Percentiles rank a stretch among this genome's conserved stretches.
These are phyloP conservation scores for Nesidiocoris tenuis DNA, from an alignment of 2,888 invertebrate species.

Conservation along the genomic window DNA sequence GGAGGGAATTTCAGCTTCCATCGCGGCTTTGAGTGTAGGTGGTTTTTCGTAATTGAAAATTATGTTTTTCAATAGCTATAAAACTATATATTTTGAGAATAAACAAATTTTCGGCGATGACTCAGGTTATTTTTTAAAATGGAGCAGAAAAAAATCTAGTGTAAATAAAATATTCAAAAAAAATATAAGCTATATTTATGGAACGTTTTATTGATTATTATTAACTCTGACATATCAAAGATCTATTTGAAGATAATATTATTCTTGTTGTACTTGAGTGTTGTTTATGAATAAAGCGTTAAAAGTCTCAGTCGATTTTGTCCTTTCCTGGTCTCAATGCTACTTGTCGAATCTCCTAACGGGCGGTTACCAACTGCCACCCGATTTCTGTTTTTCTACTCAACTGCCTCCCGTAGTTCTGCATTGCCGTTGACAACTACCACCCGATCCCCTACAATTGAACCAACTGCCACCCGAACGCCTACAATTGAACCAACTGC, in stretches of 20 bases:
- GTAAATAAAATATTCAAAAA: slow-evolving; percentile 28
- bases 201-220: background rate
- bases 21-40: background rate
- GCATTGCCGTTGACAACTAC: too few species aligned
- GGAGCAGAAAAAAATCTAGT: slow-evolving; percentile 15
- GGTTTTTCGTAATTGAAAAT: slow-evolving; percentile 7
- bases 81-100: background rate
- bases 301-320: background rate
- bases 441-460: too few species aligned
- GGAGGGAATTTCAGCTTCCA: background rate
- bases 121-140: slow-evolving; percentile 39
- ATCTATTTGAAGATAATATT: slow-evolving; percentile 36
- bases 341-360: too few species aligned
- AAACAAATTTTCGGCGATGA: slow-evolving; percentile 22
- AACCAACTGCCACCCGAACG: too few species aligned
- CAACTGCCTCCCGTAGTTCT: too few species aligned
- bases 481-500: too few species aligned
- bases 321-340: too few species aligned
- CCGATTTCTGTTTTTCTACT: too few species aligned
- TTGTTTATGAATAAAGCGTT: slow-evolving; percentile 32
- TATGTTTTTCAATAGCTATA: background rate
- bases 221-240: slow-evolving; percentile 40
- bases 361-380: too few species aligned
- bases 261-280: slow-evolving; percentile 41
- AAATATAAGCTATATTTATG: slow-evolving; percentile 36